Evolutionary conservation across 2,113 vertebrate species (phyloP), one percentile per base, ranked within the genome.

Genomic region (Leuciscus idus): DNA sequence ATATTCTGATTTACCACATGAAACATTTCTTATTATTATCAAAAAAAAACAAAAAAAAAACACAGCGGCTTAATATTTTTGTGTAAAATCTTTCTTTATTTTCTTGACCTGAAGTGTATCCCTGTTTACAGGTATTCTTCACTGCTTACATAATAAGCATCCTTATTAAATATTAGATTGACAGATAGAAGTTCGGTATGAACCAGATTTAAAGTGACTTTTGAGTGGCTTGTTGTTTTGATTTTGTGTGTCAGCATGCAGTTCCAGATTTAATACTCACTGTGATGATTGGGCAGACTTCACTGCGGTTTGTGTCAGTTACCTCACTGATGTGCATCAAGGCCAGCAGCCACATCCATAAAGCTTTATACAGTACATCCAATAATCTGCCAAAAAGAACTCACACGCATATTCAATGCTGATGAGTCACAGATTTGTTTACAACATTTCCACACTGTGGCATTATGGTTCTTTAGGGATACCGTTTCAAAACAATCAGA

Each of bases 281-380:
- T 50, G 70, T 73, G 76, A 89, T 84, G 75, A 85, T 82, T 70
- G 59, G 77, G 84, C 17, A 82, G 72, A 62, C 77, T 43, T 84
- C 28, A 52, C 36, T 83, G 52, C 77, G 62, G 66, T 73, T 70
- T 52, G 62, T n/a, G n/a, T 83, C 75, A 87, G 68, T 72, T 81
- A 76, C 48, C 50, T 88, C 88, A 84, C 73, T 46, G 61, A 46
- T 85, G 76, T 57, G 10, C 64, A 73, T 72, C 46, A 30, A 83
- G 19, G 62, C 59, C 83, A 84, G 82, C 55, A 33, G 48, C 76
- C 83, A 80, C 66, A 86, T 72, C 73, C 81, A 88, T 86, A 82
- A 88, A 88, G 61, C 50, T 77, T 87, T 83, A 80, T 64, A 66
- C 33, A 33, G 33, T 33, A 33, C 64, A 39, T 28, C 28, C 28